These are phyloP conservation scores for Coregonus ussuriensis DNA, from an alignment of 2,797 vertebrate species.

Conservation along the genomic window DNA sequence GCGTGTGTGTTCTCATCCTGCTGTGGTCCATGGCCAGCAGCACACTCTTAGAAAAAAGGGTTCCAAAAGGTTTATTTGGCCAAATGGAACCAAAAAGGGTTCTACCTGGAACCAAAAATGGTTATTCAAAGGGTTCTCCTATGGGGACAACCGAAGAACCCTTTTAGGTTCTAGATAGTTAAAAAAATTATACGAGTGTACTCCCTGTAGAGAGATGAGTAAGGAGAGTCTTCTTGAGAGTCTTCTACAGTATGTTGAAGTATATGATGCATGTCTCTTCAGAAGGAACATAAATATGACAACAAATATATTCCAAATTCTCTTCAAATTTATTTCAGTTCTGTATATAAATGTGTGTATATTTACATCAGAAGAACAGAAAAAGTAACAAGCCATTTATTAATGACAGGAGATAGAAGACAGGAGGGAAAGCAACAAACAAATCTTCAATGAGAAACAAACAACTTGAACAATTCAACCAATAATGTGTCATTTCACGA, in stretches of 20 bases:
- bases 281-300: constrained; percentile 43
- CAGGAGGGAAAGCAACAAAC: constrained; percentile 42
- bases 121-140: too few relatives aligned
- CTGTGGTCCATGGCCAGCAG: too few relatives aligned
- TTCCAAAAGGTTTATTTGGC: too few relatives aligned
- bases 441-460: background rate
- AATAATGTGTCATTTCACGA: constrained; percentile 63
- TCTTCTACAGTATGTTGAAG: too few relatives aligned
- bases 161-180: too few relatives aligned
- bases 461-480: constrained; percentile 8
- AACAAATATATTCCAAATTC: constrained; percentile 45
- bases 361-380: constrained; percentile 66
- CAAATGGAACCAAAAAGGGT: too few relatives aligned
- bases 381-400: constrained; percentile 37
- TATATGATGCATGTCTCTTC: constrained; percentile 4
- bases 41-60: too few relatives aligned
- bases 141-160: too few relatives aligned
- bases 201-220: too few relatives aligned
- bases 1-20: background rate
- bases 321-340: constrained; percentile 69
- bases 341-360: constrained; percentile 64
- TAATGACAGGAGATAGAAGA: constrained; percentile 27
- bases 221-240: too few relatives aligned
- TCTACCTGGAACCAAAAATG: too few relatives aligned
- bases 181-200: too few relatives aligned